Evolutionary conservation across 2,113 vertebrate species (phyloP).

Genomic region (Candoia aspera): DNA sequence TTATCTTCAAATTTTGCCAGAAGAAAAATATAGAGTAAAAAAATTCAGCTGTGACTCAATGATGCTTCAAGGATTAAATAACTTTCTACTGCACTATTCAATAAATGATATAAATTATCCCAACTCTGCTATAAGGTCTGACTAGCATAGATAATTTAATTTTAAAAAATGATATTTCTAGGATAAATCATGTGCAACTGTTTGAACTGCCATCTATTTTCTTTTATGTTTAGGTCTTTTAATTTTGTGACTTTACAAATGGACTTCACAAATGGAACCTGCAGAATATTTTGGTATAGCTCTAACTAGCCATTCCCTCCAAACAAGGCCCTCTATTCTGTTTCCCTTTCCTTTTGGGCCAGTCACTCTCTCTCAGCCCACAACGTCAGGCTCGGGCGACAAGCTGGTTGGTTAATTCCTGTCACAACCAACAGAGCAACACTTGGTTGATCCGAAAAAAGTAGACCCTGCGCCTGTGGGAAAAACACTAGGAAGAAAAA

Average conservation of each 20-base stretch:
- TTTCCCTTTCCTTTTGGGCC: too few species aligned
- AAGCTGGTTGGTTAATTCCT: too few species aligned
- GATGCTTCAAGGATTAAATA: not conserved
- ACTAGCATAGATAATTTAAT: not conserved
- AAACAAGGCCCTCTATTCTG: not conserved
- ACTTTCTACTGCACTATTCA: not conserved
- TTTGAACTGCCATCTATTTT: not conserved
- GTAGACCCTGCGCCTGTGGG: too few species aligned
- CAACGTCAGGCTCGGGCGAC: too few species aligned
- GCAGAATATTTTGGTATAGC: not conserved
- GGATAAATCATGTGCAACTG: not conserved
- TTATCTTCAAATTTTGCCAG: not conserved
- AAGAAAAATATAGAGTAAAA: conserved; percentile 12
- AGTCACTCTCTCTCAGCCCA: too few species aligned
- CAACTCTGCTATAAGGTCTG: not conserved
- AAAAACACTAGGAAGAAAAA: too few species aligned
- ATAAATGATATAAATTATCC: not conserved
- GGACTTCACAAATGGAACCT: too few species aligned
- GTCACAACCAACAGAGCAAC: too few species aligned
- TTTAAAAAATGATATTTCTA: not conserved
- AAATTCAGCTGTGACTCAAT: not conserved
- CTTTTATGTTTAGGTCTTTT: not conserved
- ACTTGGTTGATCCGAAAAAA: too few species aligned
- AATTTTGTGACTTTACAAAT: not conserved
- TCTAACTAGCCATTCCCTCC: not conserved